Base-by-base conservation (phyloP, 2,888 invertebrate genomes). In the Flexamia atlantica region DNA sequence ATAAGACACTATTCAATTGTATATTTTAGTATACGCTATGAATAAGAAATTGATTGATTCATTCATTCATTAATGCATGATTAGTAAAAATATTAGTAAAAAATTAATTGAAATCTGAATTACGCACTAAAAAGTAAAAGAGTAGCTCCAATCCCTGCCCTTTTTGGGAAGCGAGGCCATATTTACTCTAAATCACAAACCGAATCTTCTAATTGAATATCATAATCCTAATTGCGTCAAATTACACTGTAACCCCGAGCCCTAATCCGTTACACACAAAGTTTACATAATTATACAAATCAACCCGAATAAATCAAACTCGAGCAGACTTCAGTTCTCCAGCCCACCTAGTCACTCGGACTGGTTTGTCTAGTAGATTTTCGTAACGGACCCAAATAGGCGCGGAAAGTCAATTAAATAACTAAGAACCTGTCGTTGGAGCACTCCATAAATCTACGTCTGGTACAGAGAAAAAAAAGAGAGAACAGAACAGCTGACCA, bases 301-400 rank as follows among this genome's bases (percentile, higher is more conserved):
- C 28, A 64, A 30, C 30, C 25, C 14, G 64, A 12, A 64, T 64
- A 64, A 64, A 64, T 64, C 64, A 64, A 64, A 64, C 28, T 17
- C 3, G 30, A 64, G 28, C 28, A 64, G 64, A 9, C 64, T 12
- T 30, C 10, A 28, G 28, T 3, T 30, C 64, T 30, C 9, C 64
- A 9, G 3, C 64, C 9, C 64, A 9, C 1, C 64, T 7, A 25
- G 23, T 12, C 20, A 4, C 2, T 4, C 53, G 30, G 64, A 64
- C 64, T 17, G 64, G 64, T 64, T 64, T 64, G 64, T 64, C 64
- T 64, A 64, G 64, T 64, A 64, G 64, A 64, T 64, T 64, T 64
- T 64, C 64, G 64, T 64, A 64, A 64, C 64, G 64, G 64, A 64
- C 64, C 64, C 3, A 64, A 64, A 25, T 64, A 64, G 64, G 64